These are phyloP conservation scores for Torymus tubicola DNA, from an alignment of 2,888 invertebrate species.

Conservation along the genomic window DNA sequence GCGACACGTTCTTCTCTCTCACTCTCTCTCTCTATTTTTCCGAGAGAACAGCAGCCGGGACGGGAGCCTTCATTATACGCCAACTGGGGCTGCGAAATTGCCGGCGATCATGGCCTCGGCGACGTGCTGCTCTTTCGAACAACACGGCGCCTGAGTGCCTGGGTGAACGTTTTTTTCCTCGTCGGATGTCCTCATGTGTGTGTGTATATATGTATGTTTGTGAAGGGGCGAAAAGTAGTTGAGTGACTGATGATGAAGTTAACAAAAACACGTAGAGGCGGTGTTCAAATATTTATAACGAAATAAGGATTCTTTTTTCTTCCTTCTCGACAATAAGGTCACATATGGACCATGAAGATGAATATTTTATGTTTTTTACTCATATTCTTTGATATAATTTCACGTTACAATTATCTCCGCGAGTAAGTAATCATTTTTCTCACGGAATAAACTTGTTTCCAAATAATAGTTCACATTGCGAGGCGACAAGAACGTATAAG, in stretches of 20 bases:
- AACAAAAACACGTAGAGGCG: too few species aligned
- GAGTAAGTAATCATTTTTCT: too few species aligned
- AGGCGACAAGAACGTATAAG: neutral
- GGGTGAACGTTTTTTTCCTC: neutral
- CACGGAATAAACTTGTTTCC: too few species aligned
- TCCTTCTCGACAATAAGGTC: too few species aligned
- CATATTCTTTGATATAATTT: too few species aligned
- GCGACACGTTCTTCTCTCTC: neutral
- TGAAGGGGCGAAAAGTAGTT: neutral
- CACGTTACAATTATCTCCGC: too few species aligned
- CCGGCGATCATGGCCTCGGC: slow-evolving; percentile 15
- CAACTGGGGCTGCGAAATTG: slow-evolving; percentile 24
- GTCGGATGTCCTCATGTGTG: neutral
- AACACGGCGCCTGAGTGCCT: neutral
- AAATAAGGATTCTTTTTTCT: too few species aligned
- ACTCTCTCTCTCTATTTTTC: slow-evolving; percentile 26
- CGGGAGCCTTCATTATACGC: neutral
- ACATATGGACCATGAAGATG: too few species aligned
- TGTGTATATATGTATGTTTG: neutral
- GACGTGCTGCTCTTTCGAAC: slow-evolving; percentile 3
- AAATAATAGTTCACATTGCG: too few species aligned
- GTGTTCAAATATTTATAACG: too few species aligned
- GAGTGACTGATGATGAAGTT: neutral
- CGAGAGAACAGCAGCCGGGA: neutral
- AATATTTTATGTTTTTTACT: too few species aligned